Conservation (phyloP, 2,113 vertebrate species). For the Sylvilagus bachmani region DNA sequence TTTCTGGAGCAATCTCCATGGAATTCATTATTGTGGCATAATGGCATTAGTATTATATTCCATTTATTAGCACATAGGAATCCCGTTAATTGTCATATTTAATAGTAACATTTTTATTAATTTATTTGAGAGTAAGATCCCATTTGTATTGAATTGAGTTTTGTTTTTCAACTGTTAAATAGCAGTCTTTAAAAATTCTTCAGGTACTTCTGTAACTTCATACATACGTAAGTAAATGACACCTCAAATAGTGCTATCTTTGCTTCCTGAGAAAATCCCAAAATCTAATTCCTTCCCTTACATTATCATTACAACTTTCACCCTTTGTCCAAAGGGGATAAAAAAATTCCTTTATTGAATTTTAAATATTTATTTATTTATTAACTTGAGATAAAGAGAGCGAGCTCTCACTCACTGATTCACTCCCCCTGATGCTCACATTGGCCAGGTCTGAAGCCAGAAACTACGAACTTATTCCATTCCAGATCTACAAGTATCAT, state of each 20-base stretch:
- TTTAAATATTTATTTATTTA: no score
- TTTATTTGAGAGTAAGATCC: neutral
- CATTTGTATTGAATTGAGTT: neutral
- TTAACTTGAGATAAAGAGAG: no score
- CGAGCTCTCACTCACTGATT: no score
- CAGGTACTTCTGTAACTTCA: constrained; percentile 44
- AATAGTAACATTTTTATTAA: neutral
- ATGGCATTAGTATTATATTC: constrained; percentile 13
- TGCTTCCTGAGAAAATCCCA: constrained; percentile 46
- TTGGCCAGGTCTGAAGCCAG: no score
- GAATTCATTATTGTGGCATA: neutral
- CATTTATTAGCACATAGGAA: neutral
- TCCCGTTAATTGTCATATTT: constrained; percentile 22
- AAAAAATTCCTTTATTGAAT: neutral
- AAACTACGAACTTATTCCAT: no score
- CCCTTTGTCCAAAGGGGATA: neutral
- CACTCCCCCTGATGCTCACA: no score
- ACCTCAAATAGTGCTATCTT: neutral
- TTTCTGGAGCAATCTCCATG: constrained; percentile 21
- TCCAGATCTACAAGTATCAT: no score
- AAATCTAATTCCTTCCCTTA: neutral
- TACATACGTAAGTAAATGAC: constrained; percentile 1
- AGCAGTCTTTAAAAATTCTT: constrained; percentile 21
- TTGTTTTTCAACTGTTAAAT: constrained; percentile 19
- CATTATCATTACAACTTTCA: constrained; percentile 3